These are phyloP conservation scores for Marisa cornuarietis DNA, from an alignment of 1,140 invertebrate species.

Conservation along the genomic window DNA sequence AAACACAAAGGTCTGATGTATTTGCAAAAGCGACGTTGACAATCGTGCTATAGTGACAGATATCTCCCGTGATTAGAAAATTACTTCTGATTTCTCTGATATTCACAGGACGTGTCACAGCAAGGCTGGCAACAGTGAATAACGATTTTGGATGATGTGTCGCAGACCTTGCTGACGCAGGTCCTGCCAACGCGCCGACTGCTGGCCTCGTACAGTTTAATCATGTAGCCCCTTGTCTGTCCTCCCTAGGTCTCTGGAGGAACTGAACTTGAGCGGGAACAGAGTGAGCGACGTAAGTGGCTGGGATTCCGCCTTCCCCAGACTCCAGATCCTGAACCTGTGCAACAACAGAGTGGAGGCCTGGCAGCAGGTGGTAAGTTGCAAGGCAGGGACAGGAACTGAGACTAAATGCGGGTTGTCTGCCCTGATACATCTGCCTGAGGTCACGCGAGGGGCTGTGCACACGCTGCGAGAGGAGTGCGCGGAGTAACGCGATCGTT, in stretches of 20 bases:
- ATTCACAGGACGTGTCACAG: too few species aligned
- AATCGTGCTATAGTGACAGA: too few species aligned
- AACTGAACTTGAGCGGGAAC: slow-evolving; percentile 44
- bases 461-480: background rate
- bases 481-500: background rate
- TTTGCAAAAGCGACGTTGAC: too few species aligned
- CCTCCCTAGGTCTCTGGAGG: slow-evolving; percentile 40
- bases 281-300: slow-evolving; percentile 34
- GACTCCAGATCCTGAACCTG: slow-evolving; percentile 42
- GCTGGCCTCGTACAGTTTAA: too few species aligned
- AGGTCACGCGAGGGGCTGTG: background rate
- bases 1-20: too few species aligned
- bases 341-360: slow-evolving; percentile 40
- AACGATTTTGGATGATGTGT: too few species aligned
- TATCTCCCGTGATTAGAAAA: too few species aligned
- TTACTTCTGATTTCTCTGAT: too few species aligned
- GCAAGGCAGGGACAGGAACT: background rate
- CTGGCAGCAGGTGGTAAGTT: slow-evolving; percentile 49
- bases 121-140: too few species aligned
- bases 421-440: background rate
- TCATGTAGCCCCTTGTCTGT: background rate
- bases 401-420: background rate
- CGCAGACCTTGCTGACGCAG: too few species aligned
- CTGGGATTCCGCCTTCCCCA: slow-evolving; percentile 31
- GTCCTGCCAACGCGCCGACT: too few species aligned